Conservation (phyloP, 2,113 vertebrate genomes). For the Romanogobio albipinnatus region DNA sequence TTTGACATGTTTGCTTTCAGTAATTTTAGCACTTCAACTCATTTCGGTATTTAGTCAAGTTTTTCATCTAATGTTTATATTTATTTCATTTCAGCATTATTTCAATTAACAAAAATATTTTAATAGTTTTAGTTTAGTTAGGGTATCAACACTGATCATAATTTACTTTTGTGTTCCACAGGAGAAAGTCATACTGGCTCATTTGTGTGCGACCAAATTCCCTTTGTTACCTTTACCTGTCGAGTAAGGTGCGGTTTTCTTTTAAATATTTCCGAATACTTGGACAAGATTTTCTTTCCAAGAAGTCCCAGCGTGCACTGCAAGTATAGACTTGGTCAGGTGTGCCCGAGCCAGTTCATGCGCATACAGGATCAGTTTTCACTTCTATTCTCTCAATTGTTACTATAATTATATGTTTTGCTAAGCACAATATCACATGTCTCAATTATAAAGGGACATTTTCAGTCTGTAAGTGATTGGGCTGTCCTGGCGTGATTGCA, state of each 20-base stretch:
- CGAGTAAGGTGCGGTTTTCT: not conserved
- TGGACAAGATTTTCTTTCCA: not conserved
- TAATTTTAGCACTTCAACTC: not conserved
- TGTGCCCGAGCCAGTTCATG: not conserved
- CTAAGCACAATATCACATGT: not conserved
- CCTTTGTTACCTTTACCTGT: not conserved
- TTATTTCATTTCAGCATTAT: too few relatives aligned
- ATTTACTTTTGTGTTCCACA: not conserved
- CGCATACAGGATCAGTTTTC: not conserved
- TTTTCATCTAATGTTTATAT: too few relatives aligned
- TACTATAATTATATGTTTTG: not conserved
- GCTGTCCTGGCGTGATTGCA: conserved; percentile 63
- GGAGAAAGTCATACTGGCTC: not conserved
- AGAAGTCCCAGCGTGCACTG: not conserved
- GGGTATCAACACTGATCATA: too few relatives aligned
- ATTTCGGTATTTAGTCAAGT: not conserved
- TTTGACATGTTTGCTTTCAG: too few relatives aligned
- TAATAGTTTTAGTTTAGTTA: too few relatives aligned
- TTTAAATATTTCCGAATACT: not conserved
- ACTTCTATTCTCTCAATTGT: not conserved
- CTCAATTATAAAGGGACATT: not conserved
- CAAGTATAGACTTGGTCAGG: conserved; percentile 3
- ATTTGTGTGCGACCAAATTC: not conserved
- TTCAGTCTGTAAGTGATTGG: conserved; percentile 22
- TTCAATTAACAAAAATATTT: too few relatives aligned